Evolutionary conservation across 2,888 invertebrate genomes (phyloP).

Genomic region (Mayetiola destructor): DNA sequence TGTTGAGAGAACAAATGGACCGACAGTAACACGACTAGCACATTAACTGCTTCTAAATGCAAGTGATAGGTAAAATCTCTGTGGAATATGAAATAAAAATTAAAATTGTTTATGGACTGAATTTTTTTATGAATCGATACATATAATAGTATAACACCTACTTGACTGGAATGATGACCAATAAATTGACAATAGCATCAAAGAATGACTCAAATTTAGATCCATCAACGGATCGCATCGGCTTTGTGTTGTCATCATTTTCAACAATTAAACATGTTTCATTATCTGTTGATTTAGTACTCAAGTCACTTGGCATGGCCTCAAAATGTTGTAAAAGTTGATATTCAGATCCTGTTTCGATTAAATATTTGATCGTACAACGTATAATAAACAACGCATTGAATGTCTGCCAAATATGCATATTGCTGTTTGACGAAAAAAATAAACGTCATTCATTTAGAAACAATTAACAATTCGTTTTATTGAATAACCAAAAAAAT

Average conservation of each 20-base stretch:
- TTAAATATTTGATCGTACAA: conserved; percentile 70
- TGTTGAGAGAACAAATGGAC: conserved; percentile 70
- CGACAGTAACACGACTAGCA: conserved; percentile 72
- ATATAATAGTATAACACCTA: conserved; percentile 18
- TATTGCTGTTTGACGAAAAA: conserved; percentile 34
- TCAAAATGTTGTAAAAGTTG: conserved; percentile 74
- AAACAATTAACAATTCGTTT: not conserved
- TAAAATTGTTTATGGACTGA: not conserved
- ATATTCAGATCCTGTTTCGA: conserved; percentile 80
- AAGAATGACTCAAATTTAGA: conserved; percentile 34
- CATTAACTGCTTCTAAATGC: conserved; percentile 78
- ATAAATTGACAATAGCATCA: conserved; percentile 33
- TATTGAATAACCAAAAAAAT: conserved; percentile 10
- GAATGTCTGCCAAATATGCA: conserved; percentile 83
- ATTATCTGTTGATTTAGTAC: conserved; percentile 21
- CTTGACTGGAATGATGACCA: conserved; percentile 35
- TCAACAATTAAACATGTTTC: conserved; percentile 24
- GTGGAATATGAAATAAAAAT: conserved; percentile 24
- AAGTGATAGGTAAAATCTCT: conserved; percentile 72
- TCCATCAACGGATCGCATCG: conserved; percentile 27
- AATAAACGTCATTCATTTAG: not conserved
- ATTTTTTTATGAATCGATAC: not conserved
- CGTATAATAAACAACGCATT: conserved; percentile 86
- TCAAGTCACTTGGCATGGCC: conserved; percentile 33
- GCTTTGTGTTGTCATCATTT: not conserved